phyloP scores from a whole-genome alignment of 2,888 invertebrate genomes.

The Agonopterix heracliana region DNA sequence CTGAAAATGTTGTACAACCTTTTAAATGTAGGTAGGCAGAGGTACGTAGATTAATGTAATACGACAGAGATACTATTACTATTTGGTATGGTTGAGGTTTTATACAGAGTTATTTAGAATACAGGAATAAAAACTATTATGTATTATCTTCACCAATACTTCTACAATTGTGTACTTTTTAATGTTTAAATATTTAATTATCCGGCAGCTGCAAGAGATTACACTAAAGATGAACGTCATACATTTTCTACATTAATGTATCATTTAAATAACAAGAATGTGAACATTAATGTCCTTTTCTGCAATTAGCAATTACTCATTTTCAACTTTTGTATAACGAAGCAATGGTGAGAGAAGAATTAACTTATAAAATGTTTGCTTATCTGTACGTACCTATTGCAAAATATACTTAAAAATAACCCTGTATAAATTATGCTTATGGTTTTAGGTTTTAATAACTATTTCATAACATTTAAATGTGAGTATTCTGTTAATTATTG shows the following conservation, averaged over 20 bases:
- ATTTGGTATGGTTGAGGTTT: conserved; percentile 71
- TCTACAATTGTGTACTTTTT: conserved; percentile 3
- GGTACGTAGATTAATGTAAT: background rate
- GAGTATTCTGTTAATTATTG: conserved; percentile 67
- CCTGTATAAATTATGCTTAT: conserved; percentile 75
- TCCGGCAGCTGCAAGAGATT: background rate
- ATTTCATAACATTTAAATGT: conserved; percentile 60
- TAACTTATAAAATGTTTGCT: conserved; percentile 4
- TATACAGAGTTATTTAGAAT: conserved; percentile 68
- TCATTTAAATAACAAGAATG: background rate
- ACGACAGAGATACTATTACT: conserved; percentile 20
- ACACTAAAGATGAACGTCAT: too few relatives aligned
- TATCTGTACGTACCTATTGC: conserved; percentile 29
- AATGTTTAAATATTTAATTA: background rate
- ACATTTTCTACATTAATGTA: too few relatives aligned
- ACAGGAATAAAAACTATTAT: conserved; percentile 11
- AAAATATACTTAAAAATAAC: conserved; percentile 61
- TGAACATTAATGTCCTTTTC: background rate
- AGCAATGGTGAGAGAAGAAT: conserved; percentile 12
- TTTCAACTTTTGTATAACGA: background rate
- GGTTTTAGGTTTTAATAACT: conserved; percentile 44
- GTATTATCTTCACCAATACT: conserved; percentile 1
- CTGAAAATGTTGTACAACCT: conserved; percentile 2
- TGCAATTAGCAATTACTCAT: too few relatives aligned
- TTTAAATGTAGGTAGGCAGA: background rate